A percentile compares a stretch with the other conserved stretches of the same genome.
phyloP scores from a whole-genome alignment of 2,888 invertebrate species.

The Parnassius glacialis region DNA sequence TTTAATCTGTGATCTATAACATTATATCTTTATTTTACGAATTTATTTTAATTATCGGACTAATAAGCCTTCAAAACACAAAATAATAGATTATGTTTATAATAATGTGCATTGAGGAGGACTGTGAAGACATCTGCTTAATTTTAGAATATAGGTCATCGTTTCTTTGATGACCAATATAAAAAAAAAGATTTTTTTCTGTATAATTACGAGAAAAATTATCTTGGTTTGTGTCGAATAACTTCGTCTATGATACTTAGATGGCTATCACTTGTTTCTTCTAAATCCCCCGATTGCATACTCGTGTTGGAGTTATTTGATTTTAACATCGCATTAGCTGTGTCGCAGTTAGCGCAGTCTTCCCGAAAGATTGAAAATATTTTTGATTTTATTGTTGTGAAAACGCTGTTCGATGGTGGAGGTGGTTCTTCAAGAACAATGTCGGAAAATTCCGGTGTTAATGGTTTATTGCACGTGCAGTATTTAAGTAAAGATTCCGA shows the following conservation, averaged over 20 bases:
- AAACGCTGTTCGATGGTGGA: conserved; percentile 13
- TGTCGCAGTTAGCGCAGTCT: conserved; percentile 8
- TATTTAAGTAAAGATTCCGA: conserved; percentile 1
- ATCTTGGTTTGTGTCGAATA: conserved; percentile 1
- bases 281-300: background rate
- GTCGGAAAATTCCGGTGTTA: background rate
- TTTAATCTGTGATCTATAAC: no score
- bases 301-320: background rate
- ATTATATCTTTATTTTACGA: no score
- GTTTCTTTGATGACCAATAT: no score
- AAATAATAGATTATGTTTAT: no score
- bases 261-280: conserved; percentile 2
- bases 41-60: no score
- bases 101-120: no score
- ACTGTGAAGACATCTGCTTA: no score
- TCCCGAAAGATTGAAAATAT: conserved; percentile 21
- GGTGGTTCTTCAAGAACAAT: background rate
- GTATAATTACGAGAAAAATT: background rate
- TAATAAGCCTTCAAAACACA: no score
- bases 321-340: background rate
- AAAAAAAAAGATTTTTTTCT: no score
- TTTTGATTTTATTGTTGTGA: conserved; percentile 23
- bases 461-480: background rate
- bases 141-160: no score
- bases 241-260: background rate